Base-by-base conservation (phyloP, 1,140 invertebrate genomes). In the Penaeus vannamei region DNA sequence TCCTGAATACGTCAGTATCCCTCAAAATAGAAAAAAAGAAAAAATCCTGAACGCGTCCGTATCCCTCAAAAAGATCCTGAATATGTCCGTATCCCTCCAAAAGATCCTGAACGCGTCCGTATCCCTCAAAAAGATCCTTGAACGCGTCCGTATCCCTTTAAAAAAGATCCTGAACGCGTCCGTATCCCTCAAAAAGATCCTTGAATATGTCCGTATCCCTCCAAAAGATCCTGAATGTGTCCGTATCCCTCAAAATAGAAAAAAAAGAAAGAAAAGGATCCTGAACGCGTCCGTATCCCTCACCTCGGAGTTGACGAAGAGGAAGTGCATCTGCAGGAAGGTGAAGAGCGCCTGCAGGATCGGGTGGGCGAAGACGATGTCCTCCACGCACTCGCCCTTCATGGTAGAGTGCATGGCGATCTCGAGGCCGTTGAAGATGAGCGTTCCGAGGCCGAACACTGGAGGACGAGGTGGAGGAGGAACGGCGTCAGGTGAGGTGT, bases 291-390 rank as follows among this genome's bases (percentile, higher is more conserved):
- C 12, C 53, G 53, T 53, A 17, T 12, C 10, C 20, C 92, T 93
- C 92, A 95, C 95, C 94, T 95, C 95, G 1, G 95, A 95, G 92
- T 96, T 96, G 81, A 95, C 94, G 91, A 96, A 96, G 23, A 96
- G 93, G 92, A 96, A 96, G 92, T 96, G 95, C 94, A 96, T 95
- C 92, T 96, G 95, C 32, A 95, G 92, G 91, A 96, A 96, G 2
- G 95, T 95, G 92, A 96, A 96, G 76, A 95, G 93, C n/a, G 95
- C 94, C 79, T 95, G 95, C 20, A 96, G 92, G n/a, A 95, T 93
- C 1, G 95, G 95, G 92, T 95, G 94, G 3, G 95, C 94, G 61
- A 95, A 94, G 83, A 95, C 93, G 26, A 95, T 93, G 90, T 95
- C 94, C 90, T 94, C 94, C 61, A 95, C 93, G 90, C 95, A 95